Evolutionary conservation across 2,888 invertebrate genomes (phyloP).

Genomic region (Nephrocerus scutellatus): DNA sequence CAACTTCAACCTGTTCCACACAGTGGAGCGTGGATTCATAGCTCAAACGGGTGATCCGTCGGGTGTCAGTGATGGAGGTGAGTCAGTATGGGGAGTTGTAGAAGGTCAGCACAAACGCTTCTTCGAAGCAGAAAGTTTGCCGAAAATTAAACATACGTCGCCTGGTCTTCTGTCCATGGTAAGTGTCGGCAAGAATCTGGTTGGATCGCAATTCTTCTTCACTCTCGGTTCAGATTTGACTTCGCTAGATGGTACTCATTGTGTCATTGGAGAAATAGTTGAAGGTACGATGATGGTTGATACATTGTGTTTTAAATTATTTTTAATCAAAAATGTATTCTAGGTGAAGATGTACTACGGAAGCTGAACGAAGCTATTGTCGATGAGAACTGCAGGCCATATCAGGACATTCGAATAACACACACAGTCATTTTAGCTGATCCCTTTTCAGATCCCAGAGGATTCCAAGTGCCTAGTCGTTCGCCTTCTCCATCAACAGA

Average conservation of each 20-base stretch:
- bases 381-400: slow-evolving; percentile 83
- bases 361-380: slow-evolving; percentile 91
- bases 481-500: slow-evolving; percentile 87
- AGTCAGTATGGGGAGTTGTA: slow-evolving; percentile 79
- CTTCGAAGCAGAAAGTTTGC: slow-evolving; percentile 85
- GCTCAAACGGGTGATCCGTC: slow-evolving; percentile 97
- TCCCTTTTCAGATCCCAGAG: slow-evolving; percentile 84
- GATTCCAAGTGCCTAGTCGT: slow-evolving; percentile 67
- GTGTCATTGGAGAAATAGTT: slow-evolving; percentile 90
- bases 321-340: slow-evolving; percentile 1
- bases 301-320: background rate
- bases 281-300: slow-evolving; percentile 60
- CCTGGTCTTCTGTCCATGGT: slow-evolving; percentile 90
- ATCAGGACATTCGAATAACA: slow-evolving; percentile 90
- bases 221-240: slow-evolving; percentile 81
- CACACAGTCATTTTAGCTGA: slow-evolving; percentile 95
- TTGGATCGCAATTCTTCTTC: slow-evolving; percentile 93
- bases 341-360: slow-evolving; percentile 63
- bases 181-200: slow-evolving; percentile 82
- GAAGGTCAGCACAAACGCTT: slow-evolving; percentile 80
- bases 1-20: slow-evolving; percentile 91
- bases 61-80: slow-evolving; percentile 84
- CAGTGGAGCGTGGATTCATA: slow-evolving; percentile 86
- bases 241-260: slow-evolving; percentile 85
- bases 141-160: slow-evolving; percentile 82